Conservation (phyloP, 2,888 invertebrate species). For the Chymomyza amoena region DNA sequence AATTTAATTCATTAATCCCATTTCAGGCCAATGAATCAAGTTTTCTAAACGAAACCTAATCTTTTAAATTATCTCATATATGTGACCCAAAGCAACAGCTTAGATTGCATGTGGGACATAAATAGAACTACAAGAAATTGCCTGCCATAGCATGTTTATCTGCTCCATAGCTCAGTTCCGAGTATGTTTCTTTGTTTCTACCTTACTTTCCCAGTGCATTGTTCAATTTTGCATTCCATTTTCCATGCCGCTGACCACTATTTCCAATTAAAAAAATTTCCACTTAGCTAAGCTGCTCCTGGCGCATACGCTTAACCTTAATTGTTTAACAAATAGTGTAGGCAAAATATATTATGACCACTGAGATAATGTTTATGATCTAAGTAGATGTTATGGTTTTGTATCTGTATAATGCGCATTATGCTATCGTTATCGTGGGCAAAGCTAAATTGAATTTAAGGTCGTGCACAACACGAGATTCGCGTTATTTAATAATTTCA, state of each 20-base stretch:
- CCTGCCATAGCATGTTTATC: too few species aligned
- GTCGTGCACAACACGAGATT: slow-evolving; percentile 64
- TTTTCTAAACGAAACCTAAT: too few species aligned
- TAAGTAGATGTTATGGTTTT: slow-evolving; percentile 22
- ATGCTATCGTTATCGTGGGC: slow-evolving; percentile 26
- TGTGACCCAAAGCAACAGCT: too few species aligned
- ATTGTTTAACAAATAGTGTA: slow-evolving; percentile 61
- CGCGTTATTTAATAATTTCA: slow-evolving; percentile 54
- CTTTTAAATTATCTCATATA: too few species aligned
- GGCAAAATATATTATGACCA: slow-evolving; percentile 41
- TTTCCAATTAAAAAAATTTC: slow-evolving; percentile 31
- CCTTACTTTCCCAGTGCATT: neutral
- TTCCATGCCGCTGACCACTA: slow-evolving; percentile 18
- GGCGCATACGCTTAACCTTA: slow-evolving; percentile 50
- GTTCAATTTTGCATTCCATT: neutral
- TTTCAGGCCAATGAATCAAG: too few species aligned
- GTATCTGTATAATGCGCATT: slow-evolving; percentile 10
- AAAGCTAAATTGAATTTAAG: slow-evolving; percentile 71
- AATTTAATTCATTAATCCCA: too few species aligned
- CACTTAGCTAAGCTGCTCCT: slow-evolving; percentile 10
- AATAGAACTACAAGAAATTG: too few species aligned
- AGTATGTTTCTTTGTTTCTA: too few species aligned
- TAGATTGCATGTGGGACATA: too few species aligned
- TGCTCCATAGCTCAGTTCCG: too few species aligned
- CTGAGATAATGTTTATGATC: slow-evolving; percentile 24